These are phyloP conservation scores for Pediacus dermestoides DNA, from an alignment of 2,888 invertebrate species.

Conservation along the genomic window DNA sequence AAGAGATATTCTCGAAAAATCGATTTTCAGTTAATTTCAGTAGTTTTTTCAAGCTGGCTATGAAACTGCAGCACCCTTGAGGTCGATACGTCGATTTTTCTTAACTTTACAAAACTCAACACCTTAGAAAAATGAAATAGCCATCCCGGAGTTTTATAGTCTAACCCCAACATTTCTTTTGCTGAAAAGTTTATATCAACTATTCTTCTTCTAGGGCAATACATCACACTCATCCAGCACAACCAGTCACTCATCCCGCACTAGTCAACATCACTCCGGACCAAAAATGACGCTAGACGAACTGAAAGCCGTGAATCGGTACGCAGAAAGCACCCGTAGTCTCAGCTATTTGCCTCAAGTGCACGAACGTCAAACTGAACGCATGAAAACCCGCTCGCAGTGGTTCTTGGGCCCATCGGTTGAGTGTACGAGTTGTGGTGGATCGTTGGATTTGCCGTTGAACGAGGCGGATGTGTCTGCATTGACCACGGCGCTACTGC, in stretches of 20 bases:
- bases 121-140: too few relatives aligned
- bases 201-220: constrained; percentile 39
- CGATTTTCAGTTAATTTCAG: too few relatives aligned
- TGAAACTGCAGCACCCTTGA: too few relatives aligned
- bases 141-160: too few relatives aligned
- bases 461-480: constrained; percentile 47
- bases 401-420: constrained; percentile 85
- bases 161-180: too few relatives aligned
- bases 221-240: constrained; percentile 71
- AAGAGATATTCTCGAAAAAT: too few relatives aligned
- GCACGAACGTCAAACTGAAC: constrained; percentile 92
- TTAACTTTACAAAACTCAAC: too few relatives aligned
- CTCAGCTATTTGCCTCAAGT: constrained; percentile 90
- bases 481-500: constrained; percentile 45
- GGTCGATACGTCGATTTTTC: too few relatives aligned
- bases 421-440: constrained; percentile 50
- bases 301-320: constrained; percentile 79
- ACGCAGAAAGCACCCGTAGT: constrained; percentile 88
- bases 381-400: constrained; percentile 95
- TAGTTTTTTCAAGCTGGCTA: too few relatives aligned
- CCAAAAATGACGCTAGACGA: constrained; percentile 79
- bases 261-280: constrained; percentile 56
- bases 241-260: constrained; percentile 66
- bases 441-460: constrained; percentile 50
- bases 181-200: too few relatives aligned